These are phyloP conservation scores for Condylura cristata DNA, from an alignment of 2,113 vertebrate genomes.

Conservation along the genomic window DNA sequence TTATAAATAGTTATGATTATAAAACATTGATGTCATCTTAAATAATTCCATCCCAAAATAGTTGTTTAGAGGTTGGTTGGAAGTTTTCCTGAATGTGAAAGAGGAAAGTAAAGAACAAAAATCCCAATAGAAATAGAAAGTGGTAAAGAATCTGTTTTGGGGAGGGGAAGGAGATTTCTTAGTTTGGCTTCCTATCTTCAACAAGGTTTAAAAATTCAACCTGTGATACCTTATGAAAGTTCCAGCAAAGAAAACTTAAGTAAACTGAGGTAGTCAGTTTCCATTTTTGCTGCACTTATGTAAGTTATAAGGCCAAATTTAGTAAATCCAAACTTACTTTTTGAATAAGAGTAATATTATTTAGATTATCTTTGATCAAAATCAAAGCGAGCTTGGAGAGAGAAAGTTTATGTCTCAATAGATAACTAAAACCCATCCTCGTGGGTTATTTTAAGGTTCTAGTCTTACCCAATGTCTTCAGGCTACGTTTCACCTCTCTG, in stretches of 20 bases:
- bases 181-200: neutral
- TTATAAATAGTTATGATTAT: neutral
- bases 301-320: neutral
- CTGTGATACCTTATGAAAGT: neutral
- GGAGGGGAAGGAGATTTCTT: neutral
- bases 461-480: neutral
- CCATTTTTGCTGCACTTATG: neutral
- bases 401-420: neutral
- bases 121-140: neutral
- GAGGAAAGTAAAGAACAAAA: neutral
- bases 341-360: neutral
- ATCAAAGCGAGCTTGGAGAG: neutral
- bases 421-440: neutral
- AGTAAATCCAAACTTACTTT: slow-evolving; percentile 11
- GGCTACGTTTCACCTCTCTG: neutral
- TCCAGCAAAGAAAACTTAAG: neutral
- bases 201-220: neutral
- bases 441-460: neutral
- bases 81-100: neutral
- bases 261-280: neutral
- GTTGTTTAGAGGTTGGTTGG: neutral
- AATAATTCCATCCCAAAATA: neutral
- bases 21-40: neutral
- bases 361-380: slow-evolving; percentile 12
- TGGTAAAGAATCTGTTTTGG: neutral